A percentile compares a stretch with the other conserved stretches of the same genome.
These are phyloP conservation scores for Synanthedon tipuliformis DNA, from an alignment of 2,888 invertebrate species.

Conservation along the genomic window DNA sequence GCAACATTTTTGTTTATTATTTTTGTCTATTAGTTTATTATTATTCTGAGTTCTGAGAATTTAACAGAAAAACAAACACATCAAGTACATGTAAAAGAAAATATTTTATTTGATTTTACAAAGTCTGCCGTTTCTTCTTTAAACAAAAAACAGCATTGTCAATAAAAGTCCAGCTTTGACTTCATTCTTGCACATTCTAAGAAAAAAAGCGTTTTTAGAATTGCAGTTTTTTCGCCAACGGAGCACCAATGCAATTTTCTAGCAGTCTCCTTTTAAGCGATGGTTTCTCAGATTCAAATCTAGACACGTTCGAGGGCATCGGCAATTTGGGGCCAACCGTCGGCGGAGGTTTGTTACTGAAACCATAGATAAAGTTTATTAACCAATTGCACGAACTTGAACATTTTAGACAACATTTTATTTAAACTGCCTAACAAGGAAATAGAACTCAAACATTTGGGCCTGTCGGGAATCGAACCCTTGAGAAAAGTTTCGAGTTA, in stretches of 20 bases:
- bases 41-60: no score
- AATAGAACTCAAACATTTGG: not conserved
- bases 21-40: no score
- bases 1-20: not conserved
- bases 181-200: slow-evolving; percentile 1
- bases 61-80: no score
- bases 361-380: slow-evolving; percentile 10
- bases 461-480: no score
- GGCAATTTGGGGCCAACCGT: slow-evolving; percentile 87
- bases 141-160: no score
- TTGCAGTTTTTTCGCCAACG: slow-evolving; percentile 75
- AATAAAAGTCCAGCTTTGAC: slow-evolving; percentile 10
- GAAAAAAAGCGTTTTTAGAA: slow-evolving; percentile 50
- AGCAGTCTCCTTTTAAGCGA: slow-evolving; percentile 82
- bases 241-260: slow-evolving; percentile 77
- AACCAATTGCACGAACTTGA: no score
- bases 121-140: no score
- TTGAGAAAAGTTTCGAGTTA: no score
- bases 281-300: slow-evolving; percentile 73
- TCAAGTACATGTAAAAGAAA: not conserved
- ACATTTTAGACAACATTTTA: no score
- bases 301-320: slow-evolving; percentile 75
- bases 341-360: slow-evolving; percentile 87
- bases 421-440: not conserved
- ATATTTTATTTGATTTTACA: not conserved